Base-by-base conservation (phyloP, 30 jellyfish, hydroid and myxozoan genomes). In the Aurelia sp. region DNA sequence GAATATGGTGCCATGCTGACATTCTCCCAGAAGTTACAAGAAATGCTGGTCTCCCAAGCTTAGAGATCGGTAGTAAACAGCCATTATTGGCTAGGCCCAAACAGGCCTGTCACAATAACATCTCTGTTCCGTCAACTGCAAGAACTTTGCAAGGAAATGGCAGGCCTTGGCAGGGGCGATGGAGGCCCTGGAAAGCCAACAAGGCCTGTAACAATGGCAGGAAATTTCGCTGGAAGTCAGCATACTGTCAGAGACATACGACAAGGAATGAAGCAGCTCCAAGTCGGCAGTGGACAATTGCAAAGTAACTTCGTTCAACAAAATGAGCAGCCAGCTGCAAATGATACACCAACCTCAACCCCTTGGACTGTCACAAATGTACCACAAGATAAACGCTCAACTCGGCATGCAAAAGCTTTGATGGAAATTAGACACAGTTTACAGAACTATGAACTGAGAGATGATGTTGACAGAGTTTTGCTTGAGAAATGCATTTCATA, bases 231-330 rank as follows among this genome's bases (percentile, higher is more conserved):
- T 13, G 89, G 80, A 10, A 79, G 38, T 53, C 89, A 79, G 33
- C 67, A 67, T 35, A 51, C 84, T 6, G 24, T 81, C 50, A 78
- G 91, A 22, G 93, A 77, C n/a, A 76, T 84, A 35, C 68, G 74
- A 30, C 93, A 74, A 20, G 85, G 93, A 57, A 55, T 84, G 82
- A 84, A 84, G 27, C 93, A 84, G 66, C 65, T 84, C 75, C 93
- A 84, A 53, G 93, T 84, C 22, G 63, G 93, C 66, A 62, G 83
- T 4, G 69, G 16, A 16, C 47, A 60, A 27, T 8, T 16, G 11
- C 44, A 20, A n/a, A 67, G 47, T 22, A 35, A 20, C 21, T 18
- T 20, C 4, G 21, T 35, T 33, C 44, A n/a, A 5, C 78, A 21
- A 67, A 67, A 64, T 33, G 53, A 62, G 38, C 92, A 30, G 10